Base-by-base conservation (phyloP, 2,888 invertebrate genomes). In the Acrobasis repandana region DNA sequence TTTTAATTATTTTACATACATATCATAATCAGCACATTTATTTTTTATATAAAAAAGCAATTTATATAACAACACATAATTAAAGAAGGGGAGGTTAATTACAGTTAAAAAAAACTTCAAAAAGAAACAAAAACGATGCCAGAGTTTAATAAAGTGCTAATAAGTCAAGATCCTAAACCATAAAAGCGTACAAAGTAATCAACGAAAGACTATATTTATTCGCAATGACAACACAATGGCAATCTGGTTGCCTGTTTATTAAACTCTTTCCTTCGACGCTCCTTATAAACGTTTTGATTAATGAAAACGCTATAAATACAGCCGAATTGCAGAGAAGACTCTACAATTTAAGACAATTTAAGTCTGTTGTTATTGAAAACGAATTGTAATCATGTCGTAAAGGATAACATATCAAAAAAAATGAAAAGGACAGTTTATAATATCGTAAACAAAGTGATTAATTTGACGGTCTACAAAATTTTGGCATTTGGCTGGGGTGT, bases 141-240 rank as follows among this genome's bases (percentile, higher is more conserved):
- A 28, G 33, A 4, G n/a, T 33, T n/a, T 1, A 33, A 11, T 18
- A 43, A 18, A 38, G 28, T 47, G 47, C 9, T 47, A 33, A 34
- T 47, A 58, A 56, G 43, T 48, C 47, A 36, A 33, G 15, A 57
- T 16, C 34, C 18, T 34, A 43, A 20, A 48, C 50, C 46, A 36
- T 38, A 43, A 15, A 36, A 51, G 59, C 50, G 15, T 60, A 54
- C 54, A 54, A 52, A 60, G 61, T 61, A 61, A 61, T 57, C 61
- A 60, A 36, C 52, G 49, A 43, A 10, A 9, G 43, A 50, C 56
- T 16, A 60, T 61, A 60, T 58, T 61, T 56, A 62, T 62, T 72
- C 69, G 70, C 66, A 68, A 67, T 70, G 75, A 78, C 77, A 79
- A 72, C 69, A 79, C 79, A 82, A 83, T 80, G 76, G 70, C 74